These are phyloP conservation scores for Aphaenogaster ashmeadi DNA, from an alignment of 1,140 invertebrate species.

Conservation along the genomic window DNA sequence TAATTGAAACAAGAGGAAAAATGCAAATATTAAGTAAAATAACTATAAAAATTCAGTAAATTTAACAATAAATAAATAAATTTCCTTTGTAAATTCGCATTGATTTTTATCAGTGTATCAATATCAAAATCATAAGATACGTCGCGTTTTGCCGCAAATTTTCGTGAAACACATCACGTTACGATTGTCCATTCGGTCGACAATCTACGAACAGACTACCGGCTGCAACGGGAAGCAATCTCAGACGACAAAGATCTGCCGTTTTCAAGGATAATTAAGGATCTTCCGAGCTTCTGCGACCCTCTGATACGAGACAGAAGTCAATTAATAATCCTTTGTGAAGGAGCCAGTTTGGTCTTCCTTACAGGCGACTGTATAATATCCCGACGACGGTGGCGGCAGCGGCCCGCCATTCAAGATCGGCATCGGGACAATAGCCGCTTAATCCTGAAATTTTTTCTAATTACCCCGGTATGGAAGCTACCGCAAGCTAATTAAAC, in stretches of 20 bases:
- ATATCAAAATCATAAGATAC: neutral
- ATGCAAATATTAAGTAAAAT: too few species aligned
- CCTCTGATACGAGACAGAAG: constrained; percentile 79
- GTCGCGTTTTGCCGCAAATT: neutral
- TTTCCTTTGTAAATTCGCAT: too few species aligned
- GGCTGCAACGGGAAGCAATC: constrained; percentile 58
- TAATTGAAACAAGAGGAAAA: too few species aligned
- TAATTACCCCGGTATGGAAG: constrained; percentile 65
- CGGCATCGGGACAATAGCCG: constrained; percentile 70
- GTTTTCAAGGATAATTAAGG: constrained; percentile 78
- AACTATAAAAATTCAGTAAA: too few species aligned
- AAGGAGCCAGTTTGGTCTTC: constrained; percentile 73
- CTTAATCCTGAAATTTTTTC: constrained; percentile 77
- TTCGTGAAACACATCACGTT: constrained; percentile 45
- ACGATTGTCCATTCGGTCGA: constrained; percentile 49
- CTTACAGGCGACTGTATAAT: constrained; percentile 75
- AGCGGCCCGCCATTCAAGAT: constrained; percentile 70
- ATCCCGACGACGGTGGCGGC: constrained; percentile 59
- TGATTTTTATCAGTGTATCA: neutral
- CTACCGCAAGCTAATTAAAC: constrained; percentile 73
- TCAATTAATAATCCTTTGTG: constrained; percentile 80
- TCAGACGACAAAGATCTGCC: constrained; percentile 67
- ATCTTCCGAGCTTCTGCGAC: constrained; percentile 73
- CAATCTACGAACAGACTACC: constrained; percentile 32
- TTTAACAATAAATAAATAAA: too few species aligned